phyloP scores from a whole-genome alignment of 2,888 invertebrate genomes.

The Cataglyphis albicans region DNA sequence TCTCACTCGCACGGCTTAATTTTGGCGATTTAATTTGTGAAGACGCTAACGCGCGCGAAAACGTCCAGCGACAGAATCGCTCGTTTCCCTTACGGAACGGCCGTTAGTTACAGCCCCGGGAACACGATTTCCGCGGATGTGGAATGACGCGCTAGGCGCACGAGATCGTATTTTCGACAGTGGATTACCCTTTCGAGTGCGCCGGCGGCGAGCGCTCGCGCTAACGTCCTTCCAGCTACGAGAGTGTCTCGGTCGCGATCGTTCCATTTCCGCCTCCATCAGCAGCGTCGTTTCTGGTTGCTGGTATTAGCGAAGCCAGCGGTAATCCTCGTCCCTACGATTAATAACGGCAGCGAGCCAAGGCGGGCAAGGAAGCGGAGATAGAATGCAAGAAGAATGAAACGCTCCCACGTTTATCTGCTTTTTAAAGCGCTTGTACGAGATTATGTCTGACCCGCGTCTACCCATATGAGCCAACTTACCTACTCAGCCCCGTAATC shows the following conservation, averaged over 20 bases:
- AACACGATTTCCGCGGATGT: conserved; percentile 73
- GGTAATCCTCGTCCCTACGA: conserved; percentile 65
- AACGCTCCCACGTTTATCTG: conserved; percentile 53
- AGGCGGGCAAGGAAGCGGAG: conserved; percentile 49
- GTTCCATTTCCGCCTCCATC: conserved; percentile 78
- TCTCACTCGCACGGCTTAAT: conserved; percentile 24
- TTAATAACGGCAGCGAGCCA: conserved; percentile 71
- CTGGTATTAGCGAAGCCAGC: conserved; percentile 57
- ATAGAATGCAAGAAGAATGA: conserved; percentile 53
- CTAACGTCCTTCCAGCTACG: conserved; percentile 52
- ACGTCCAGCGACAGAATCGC: conserved; percentile 60
- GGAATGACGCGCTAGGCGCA: conserved; percentile 68
- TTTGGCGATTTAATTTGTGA: conserved; percentile 66
- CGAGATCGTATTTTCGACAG: conserved; percentile 74
- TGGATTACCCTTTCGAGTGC: conserved; percentile 74
- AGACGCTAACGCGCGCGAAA: conserved; percentile 29
- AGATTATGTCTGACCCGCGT: conserved; percentile 58
- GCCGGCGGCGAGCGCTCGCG: conserved; percentile 41
- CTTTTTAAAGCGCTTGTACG: conserved; percentile 54
- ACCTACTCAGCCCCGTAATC: conserved; percentile 42
- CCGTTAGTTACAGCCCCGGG: conserved; percentile 55
- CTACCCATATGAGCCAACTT: conserved; percentile 57
- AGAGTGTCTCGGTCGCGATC: conserved; percentile 73
- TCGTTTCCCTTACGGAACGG: conserved; percentile 51
- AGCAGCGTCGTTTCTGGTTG: conserved; percentile 68